phyloP scores from a whole-genome alignment of 2,888 invertebrate genomes.

The Amiota mariae region DNA sequence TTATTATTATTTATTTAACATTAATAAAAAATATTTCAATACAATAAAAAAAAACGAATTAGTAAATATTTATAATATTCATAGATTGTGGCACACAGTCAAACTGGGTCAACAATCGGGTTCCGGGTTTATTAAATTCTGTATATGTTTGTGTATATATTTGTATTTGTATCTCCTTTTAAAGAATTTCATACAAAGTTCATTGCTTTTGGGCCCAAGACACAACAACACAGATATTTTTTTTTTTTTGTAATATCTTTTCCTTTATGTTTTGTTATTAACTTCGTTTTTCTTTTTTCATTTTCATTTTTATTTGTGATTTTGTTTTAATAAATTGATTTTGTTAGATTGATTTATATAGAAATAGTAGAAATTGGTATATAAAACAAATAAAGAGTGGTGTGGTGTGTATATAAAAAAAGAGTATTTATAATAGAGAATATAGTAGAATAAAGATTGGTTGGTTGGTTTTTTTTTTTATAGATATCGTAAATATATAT shows the following conservation, averaged over 20 bases:
- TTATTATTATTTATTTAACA: constrained; percentile 36
- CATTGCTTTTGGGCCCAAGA: constrained; percentile 31
- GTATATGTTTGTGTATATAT: constrained; percentile 42
- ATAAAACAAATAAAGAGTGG: constrained; percentile 42
- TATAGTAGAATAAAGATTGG: constrained; percentile 38
- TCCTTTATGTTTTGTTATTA: too few relatives aligned
- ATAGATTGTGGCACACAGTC: background rate
- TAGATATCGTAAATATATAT: constrained; percentile 51
- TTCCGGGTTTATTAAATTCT: background rate
- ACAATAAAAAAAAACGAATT: constrained; percentile 45
- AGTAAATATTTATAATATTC: constrained; percentile 46
- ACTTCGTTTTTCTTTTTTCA: too few relatives aligned
- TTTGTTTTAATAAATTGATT: background rate
- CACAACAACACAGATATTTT: background rate
- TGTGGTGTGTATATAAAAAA: constrained; percentile 38
- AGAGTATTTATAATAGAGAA: constrained; percentile 30
- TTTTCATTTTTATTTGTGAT: background rate
- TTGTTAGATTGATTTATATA: constrained; percentile 36
- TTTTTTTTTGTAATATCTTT: background rate
- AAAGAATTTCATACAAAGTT: constrained; percentile 23
- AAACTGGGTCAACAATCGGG: background rate
- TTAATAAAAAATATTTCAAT: constrained; percentile 44
- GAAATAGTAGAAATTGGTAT: constrained; percentile 41
- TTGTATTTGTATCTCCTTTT: constrained; percentile 23
- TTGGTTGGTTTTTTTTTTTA: constrained; percentile 16